Evolutionary conservation across 1,140 invertebrate species (phyloP).

Genomic region (Oncopeltus fasciatus): DNA sequence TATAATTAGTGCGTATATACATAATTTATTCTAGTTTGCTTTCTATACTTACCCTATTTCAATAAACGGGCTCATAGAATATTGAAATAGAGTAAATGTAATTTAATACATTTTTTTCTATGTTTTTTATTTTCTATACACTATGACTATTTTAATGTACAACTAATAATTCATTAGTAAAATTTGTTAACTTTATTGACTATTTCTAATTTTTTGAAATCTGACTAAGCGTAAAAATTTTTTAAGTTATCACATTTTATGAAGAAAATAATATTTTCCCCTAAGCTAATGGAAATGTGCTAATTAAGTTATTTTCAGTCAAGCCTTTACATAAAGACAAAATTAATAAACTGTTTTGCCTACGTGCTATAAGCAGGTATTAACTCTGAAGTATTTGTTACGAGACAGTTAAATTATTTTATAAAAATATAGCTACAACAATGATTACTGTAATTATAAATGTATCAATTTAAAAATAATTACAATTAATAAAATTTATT

Average conservation of each 20-base stretch:
- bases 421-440: neutral
- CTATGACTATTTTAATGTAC: too few relatives aligned
- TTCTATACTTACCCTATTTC: constrained; percentile 2
- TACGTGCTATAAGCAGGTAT: neutral
- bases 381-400: neutral
- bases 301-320: neutral
- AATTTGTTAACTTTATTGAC: neutral
- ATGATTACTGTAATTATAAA: too few relatives aligned
- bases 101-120: neutral
- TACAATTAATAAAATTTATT: too few relatives aligned
- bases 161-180: too few relatives aligned
- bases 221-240: neutral
- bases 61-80: constrained; percentile 15
- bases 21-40: too few relatives aligned
- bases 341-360: neutral
- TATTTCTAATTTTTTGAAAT: neutral
- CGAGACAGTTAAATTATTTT: neutral
- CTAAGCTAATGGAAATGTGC: neutral
- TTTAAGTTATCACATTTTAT: neutral
- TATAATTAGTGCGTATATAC: neutral
- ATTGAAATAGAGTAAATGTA: constrained; percentile 4
- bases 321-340: neutral
- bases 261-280: neutral
- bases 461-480: neutral
- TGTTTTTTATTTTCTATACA: too few relatives aligned